These are phyloP conservation scores for Ceyx melanurus DNA, from an alignment of 2,113 vertebrate genomes.

Conservation along the genomic window DNA sequence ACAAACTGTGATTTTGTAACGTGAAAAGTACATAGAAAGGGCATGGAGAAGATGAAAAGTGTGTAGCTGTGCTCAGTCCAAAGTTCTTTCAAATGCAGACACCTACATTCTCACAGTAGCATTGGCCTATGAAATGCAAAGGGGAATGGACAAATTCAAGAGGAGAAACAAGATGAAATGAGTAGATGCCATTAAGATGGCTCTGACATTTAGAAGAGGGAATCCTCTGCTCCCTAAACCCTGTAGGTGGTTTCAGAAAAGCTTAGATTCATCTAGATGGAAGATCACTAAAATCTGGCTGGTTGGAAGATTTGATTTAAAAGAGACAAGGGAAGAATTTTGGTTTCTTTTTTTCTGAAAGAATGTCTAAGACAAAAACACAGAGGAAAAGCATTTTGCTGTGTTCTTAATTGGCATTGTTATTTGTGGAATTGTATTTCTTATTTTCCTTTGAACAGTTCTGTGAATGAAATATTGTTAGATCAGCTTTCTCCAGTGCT, in stretches of 20 bases:
- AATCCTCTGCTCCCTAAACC: neutral
- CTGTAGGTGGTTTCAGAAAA: neutral
- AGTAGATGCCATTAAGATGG: neutral
- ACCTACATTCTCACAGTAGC: neutral
- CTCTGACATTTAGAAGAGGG: neutral
- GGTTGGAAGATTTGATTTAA: conserved; percentile 18
- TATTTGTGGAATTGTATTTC: conserved; percentile 20
- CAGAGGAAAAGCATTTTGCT: neutral
- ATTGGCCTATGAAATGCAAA: neutral
- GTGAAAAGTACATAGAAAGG: neutral
- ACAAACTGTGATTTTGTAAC: conserved; percentile 41
- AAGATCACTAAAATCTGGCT: neutral
- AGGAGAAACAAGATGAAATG: neutral
- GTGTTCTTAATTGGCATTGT: conserved; percentile 7
- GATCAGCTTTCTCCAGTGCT: conserved; percentile 48
- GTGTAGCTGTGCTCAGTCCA: conserved; percentile 16
- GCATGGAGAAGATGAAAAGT: neutral
- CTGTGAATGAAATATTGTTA: neutral
- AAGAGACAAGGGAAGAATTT: neutral
- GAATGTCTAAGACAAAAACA: neutral
- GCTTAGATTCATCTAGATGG: neutral
- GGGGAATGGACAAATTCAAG: neutral
- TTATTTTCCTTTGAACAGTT: conserved; percentile 38
- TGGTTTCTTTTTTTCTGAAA: neutral
- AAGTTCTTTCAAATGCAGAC: neutral